Evolutionary conservation across 2,797 vertebrate species (phyloP).

Genomic region (Sebastes miniatus): DNA sequence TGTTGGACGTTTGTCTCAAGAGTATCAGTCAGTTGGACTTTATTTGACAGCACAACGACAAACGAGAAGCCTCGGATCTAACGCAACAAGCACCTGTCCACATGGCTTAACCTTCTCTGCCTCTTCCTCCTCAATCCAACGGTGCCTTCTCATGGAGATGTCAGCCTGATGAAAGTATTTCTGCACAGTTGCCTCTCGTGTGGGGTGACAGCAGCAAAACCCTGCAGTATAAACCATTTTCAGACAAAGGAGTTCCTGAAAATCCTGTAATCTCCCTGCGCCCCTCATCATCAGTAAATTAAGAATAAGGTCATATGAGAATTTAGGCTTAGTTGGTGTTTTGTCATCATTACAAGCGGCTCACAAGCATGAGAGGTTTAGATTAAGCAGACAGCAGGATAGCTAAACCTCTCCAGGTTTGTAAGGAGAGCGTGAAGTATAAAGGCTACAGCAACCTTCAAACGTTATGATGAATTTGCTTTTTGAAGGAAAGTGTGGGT

Average conservation of each 20-base stretch:
- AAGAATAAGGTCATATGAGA: conserved; percentile 5
- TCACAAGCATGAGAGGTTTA: not conserved
- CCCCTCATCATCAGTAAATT: not conserved
- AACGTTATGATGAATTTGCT: conserved; percentile 15
- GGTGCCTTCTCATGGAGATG: conserved; percentile 69
- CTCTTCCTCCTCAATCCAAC: conserved; percentile 58
- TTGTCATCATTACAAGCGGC: conserved; percentile 25
- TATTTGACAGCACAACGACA: conserved; percentile 2
- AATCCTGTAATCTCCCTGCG: not conserved
- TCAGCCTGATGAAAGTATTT: conserved; percentile 56
- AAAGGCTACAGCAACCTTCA: conserved; percentile 5
- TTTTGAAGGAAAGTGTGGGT: conserved; percentile 36
- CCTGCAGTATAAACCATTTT: conserved; percentile 22
- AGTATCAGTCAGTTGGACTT: conserved; percentile 13
- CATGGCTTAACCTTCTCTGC: conserved; percentile 49
- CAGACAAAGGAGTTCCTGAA: conserved; percentile 9
- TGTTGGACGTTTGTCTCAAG: conserved; percentile 30
- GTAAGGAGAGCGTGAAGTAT: not conserved
- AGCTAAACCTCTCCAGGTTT: not conserved
- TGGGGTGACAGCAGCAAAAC: conserved; percentile 12
- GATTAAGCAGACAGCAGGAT: conserved; percentile 12
- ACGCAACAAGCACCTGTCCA: conserved; percentile 10
- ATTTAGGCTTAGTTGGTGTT: conserved; percentile 22
- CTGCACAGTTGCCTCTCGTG: conserved; percentile 51
- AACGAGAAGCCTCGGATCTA: conserved; percentile 37